Evolutionary conservation across 2,797 vertebrate genomes (phyloP).

Genomic region (Pseudomugil tenellus): DNA sequence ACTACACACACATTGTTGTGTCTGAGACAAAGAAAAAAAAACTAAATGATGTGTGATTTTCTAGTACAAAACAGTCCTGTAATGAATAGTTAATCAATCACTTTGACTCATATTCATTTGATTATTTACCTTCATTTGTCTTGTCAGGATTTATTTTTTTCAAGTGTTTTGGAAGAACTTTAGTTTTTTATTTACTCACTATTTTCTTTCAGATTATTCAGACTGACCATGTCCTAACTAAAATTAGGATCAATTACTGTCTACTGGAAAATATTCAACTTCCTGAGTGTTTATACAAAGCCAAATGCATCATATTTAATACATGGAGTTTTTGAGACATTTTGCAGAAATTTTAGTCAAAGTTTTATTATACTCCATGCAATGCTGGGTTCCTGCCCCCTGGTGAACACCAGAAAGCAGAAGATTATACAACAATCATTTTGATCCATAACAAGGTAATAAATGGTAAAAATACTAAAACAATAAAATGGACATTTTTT

Average conservation of each 20-base stretch:
- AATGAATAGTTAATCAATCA: conserved; percentile 13
- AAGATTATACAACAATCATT: no score
- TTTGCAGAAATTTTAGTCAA: no score
- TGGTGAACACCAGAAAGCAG: no score
- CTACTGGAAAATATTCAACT: background rate
- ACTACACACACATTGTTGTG: conserved; percentile 36
- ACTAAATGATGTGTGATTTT: conserved; percentile 22
- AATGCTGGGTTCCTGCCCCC: no score
- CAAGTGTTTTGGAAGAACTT: background rate
- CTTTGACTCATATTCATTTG: conserved; percentile 23
- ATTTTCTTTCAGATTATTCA: fast-evolving
- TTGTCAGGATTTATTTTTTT: background rate
- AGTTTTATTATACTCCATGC: no score
- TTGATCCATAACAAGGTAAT: no score
- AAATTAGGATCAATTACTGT: background rate
- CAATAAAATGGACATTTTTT: no score
- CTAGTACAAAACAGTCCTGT: conserved; percentile 20
- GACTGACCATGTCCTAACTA: background rate
- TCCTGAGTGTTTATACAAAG: no score
- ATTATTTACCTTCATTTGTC: background rate
- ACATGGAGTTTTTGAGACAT: no score
- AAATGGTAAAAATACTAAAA: no score
- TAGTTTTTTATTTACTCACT: background rate
- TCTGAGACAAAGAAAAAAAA: conserved; percentile 21
- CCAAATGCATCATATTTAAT: no score